Conservation (phyloP, 2,888 invertebrate genomes). For the Hoplodrina ambigua region DNA sequence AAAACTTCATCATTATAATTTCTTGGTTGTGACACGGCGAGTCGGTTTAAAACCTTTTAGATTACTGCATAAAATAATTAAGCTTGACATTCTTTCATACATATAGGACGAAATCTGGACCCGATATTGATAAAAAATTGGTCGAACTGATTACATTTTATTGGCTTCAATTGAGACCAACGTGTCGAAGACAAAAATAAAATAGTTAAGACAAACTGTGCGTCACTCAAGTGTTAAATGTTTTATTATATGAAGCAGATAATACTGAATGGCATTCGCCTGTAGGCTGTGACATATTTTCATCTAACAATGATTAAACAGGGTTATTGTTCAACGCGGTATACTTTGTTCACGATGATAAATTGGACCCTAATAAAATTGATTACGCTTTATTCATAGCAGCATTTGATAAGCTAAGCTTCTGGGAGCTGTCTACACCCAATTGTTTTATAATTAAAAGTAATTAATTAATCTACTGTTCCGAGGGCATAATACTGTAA, state of each 20-base stretch:
- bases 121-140: constrained; percentile 60
- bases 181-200: constrained; percentile 74
- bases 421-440: not conserved
- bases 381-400: not conserved
- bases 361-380: not conserved
- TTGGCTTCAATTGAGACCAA: constrained; percentile 80
- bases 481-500: constrained; percentile 13
- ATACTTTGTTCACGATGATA: not conserved
- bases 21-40: not conserved
- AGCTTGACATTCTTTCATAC: constrained; percentile 6
- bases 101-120: constrained; percentile 40
- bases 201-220: constrained; percentile 72
- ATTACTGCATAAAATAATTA: not conserved
- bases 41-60: not conserved
- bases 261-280: constrained; percentile 14
- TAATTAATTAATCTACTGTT: constrained; percentile 11
- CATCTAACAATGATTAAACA: constrained; percentile 3
- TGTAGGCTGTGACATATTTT: not conserved
- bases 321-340: not conserved
- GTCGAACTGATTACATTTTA: constrained; percentile 69
- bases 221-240: constrained; percentile 64
- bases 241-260: constrained; percentile 31
- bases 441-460: constrained; percentile 12
- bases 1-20: not conserved
- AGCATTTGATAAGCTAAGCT: constrained; percentile 3